Percentiles rank a stretch among this genome's conserved stretches.
phyloP scores from a whole-genome alignment of 2,113 vertebrate genomes.

The Entosphenus tridentatus region DNA sequence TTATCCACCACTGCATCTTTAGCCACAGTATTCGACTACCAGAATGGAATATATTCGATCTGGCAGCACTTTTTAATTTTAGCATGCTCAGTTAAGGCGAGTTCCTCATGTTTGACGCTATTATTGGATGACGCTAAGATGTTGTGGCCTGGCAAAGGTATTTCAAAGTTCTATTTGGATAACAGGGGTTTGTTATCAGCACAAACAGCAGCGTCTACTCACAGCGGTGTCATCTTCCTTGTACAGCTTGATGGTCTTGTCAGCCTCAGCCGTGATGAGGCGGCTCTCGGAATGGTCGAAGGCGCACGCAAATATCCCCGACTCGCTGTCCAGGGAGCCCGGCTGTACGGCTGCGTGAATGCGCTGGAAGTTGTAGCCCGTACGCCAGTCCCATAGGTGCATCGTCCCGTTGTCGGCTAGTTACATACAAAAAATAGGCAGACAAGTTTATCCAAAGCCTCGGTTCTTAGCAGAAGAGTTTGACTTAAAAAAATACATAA shows the following conservation, averaged over 20 bases:
- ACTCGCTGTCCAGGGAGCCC: conserved; percentile 88
- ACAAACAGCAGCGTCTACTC: conserved; percentile 9
- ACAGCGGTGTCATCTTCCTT: conserved; percentile 81
- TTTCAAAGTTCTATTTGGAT: no score
- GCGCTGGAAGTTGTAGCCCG: conserved; percentile 90
- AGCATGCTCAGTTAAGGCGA: no score
- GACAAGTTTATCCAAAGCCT: neutral
- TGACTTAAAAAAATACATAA: no score
- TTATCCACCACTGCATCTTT: no score
- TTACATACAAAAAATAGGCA: neutral
- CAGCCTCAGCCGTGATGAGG: conserved; percentile 74
- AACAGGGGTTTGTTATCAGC: no score
- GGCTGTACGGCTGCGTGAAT: conserved; percentile 92
- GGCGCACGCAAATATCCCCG: conserved; percentile 77
- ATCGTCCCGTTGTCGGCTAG: conserved; percentile 90
- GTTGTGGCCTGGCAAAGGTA: no score
- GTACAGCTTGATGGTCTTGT: conserved; percentile 97
- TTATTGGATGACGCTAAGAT: no score
- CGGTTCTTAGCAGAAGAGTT: no score
- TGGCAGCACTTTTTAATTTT: no score
- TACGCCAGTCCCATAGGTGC: conserved; percentile 97
- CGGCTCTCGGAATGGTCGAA: conserved; percentile 81
- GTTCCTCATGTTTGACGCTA: no score
- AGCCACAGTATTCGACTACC: no score
- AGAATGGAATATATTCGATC: no score